Evolutionary conservation across 2,888 invertebrate genomes (phyloP).

Genomic region (Eubasilissa splendida): DNA sequence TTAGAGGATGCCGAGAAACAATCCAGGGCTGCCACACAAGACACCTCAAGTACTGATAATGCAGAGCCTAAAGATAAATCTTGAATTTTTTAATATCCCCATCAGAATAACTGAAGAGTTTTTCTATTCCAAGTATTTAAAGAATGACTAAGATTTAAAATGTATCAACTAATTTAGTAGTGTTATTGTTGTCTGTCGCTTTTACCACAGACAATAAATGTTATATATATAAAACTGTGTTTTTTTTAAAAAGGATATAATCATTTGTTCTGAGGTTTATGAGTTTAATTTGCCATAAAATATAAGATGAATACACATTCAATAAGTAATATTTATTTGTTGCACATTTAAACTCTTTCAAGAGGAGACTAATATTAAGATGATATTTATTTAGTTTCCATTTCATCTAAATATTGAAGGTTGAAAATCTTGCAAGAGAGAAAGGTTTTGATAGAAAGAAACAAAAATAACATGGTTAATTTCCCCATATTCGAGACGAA

Average conservation of each 20-base stretch:
- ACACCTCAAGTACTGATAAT: conserved; percentile 25
- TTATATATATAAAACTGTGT: background rate
- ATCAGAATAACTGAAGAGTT: conserved; percentile 4
- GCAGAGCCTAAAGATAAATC: conserved; percentile 36
- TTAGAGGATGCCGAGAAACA: conserved; percentile 48
- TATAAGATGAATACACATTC: too few relatives aligned
- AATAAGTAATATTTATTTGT: too few relatives aligned
- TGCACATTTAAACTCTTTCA: too few relatives aligned
- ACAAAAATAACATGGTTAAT: too few relatives aligned
- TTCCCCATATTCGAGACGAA: too few relatives aligned
- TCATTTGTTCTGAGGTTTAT: too few relatives aligned
- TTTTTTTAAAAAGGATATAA: background rate
- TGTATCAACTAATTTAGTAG: conserved; percentile 7
- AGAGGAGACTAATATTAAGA: too few relatives aligned
- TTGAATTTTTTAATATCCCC: background rate
- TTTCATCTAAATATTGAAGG: too few relatives aligned
- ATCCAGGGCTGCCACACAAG: conserved; percentile 8
- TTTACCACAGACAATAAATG: conserved; percentile 27
- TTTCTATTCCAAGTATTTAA: conserved; percentile 20
- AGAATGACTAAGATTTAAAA: conserved; percentile 9
- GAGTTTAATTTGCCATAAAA: too few relatives aligned
- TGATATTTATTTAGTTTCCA: too few relatives aligned
- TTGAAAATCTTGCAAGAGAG: too few relatives aligned
- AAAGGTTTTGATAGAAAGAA: too few relatives aligned
- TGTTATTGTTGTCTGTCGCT: conserved; percentile 29